Evolutionary conservation across 2,888 invertebrate genomes (phyloP), one percentile per base, ranked within the genome.

Genomic region (Autographa pulchrina): DNA sequence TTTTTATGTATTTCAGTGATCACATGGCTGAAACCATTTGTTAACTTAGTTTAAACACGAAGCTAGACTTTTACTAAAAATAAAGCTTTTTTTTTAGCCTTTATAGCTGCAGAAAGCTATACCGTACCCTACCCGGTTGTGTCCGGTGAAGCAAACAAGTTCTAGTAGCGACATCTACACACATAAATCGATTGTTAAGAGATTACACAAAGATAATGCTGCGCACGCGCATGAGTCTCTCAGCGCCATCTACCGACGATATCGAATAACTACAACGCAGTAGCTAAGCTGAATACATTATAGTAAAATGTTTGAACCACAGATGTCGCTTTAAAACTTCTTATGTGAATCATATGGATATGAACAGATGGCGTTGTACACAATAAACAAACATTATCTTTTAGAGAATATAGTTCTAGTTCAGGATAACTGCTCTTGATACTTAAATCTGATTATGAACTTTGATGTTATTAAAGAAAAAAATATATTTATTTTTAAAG

Each of bases 291-390:
- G 2, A 16, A 11, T 18, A 38, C 11, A 13, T 18, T 14, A 14
- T 14, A 35, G 3, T 65, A 66, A 0, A 0, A 61, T 2, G 8
- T 0, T 11, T 7, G 3, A 5, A 3, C 14, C 43, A 71, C 16
- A 80, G 81, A n/a, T 77, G 59, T 68, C 66, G 63, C 18, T 68
- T 60, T 18, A 38, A 2, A 2, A 20, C 60, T 0, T 0, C 0
- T 0, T 11, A 0, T 0, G 8, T 13, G 59, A 35, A 62, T 56
- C 3, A 0, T 8, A 9, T 6, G 1, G 2, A 0, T 14, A n/a
- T 1, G 3, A 62, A 68, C 52, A 85, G 85, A 82, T 86, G 87
- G 82, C 84, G 74, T 11, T 79, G 20, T 62, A 32, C 5, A 3
- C 6, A 8, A n/a, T 9, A 18, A 3, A 0, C 4, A 11, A n/a